Conservation (phyloP, 2,797 vertebrate species). For the Salmo trutta region DNA sequence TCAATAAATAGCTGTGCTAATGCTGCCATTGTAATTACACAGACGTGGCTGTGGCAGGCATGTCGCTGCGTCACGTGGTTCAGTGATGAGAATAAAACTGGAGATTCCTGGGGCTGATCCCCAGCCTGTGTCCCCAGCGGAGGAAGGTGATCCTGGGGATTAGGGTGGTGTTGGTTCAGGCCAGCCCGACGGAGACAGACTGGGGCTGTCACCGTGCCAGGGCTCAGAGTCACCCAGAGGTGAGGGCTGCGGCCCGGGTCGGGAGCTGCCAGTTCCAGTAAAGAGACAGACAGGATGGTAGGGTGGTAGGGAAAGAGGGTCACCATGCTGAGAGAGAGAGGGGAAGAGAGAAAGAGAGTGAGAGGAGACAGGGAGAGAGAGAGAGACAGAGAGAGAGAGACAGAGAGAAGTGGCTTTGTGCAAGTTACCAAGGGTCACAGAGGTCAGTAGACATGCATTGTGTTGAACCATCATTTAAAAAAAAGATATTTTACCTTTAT, state of each 20-base stretch:
- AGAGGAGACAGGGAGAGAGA: background rate
- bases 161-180: slow-evolving; percentile 66
- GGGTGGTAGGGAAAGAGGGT: background rate
- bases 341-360: slow-evolving; percentile 7
- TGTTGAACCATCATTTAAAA: background rate
- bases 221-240: slow-evolving; percentile 47
- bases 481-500: too few species aligned
- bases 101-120: slow-evolving; percentile 56
- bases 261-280: background rate
- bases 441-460: background rate
- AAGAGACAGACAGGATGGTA: background rate
- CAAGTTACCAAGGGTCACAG: background rate
- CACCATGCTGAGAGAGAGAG: slow-evolving; percentile 3
- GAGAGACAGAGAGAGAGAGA: background rate
- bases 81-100: slow-evolving; percentile 35
- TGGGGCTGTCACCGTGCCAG: slow-evolving; percentile 54
- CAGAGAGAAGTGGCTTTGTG: background rate
- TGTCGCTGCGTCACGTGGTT: slow-evolving; percentile 9
- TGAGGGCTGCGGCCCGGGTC: slow-evolving; percentile 24
- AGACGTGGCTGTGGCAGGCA: slow-evolving; percentile 18
- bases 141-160: slow-evolving; percentile 68
- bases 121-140: slow-evolving; percentile 52
- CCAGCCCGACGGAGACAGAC: slow-evolving; percentile 67
- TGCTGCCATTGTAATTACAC: slow-evolving; percentile 36
- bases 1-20: slow-evolving; percentile 55